These are phyloP conservation scores for Acanthisitta chloris DNA, from an alignment of 2,113 vertebrate genomes.

Conservation along the genomic window DNA sequence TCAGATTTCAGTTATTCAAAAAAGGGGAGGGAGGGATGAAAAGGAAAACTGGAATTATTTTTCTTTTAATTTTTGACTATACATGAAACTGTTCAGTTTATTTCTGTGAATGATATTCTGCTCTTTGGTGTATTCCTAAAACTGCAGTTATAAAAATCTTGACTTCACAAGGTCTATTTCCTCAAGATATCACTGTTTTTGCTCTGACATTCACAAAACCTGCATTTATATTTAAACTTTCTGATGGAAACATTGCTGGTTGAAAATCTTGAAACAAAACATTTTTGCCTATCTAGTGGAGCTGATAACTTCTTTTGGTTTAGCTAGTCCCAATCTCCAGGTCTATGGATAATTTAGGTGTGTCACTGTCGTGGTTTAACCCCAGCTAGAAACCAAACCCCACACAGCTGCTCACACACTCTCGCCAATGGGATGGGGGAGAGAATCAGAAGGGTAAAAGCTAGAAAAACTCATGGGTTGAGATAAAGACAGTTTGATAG, in stretches of 20 bases:
- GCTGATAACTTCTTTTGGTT: neutral
- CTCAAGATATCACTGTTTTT: neutral
- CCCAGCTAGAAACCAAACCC: too few species aligned
- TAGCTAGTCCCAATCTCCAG: neutral
- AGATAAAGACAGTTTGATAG: too few species aligned
- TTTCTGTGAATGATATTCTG: neutral
- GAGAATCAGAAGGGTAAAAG: too few species aligned
- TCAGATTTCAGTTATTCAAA: neutral
- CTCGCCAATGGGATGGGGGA: too few species aligned
- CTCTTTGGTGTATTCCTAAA: neutral
- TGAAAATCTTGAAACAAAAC: neutral
- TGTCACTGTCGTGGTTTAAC: too few species aligned
- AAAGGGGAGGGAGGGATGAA: fast-evolving
- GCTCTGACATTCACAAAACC: neutral
- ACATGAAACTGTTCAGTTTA: neutral
- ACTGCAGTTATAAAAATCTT: neutral
- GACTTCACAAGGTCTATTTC: neutral
- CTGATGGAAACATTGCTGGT: neutral
- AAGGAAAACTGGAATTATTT: neutral
- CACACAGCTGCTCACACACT: too few species aligned
- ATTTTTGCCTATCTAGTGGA: neutral
- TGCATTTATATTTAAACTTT: neutral
- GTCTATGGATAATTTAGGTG: fast-evolving
- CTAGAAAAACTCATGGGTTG: too few species aligned
- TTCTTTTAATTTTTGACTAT: neutral